Percentiles rank a stretch among this genome's conserved stretches.
Conservation (phyloP, 1,140 invertebrate species). For the Lycorma delicatula region DNA sequence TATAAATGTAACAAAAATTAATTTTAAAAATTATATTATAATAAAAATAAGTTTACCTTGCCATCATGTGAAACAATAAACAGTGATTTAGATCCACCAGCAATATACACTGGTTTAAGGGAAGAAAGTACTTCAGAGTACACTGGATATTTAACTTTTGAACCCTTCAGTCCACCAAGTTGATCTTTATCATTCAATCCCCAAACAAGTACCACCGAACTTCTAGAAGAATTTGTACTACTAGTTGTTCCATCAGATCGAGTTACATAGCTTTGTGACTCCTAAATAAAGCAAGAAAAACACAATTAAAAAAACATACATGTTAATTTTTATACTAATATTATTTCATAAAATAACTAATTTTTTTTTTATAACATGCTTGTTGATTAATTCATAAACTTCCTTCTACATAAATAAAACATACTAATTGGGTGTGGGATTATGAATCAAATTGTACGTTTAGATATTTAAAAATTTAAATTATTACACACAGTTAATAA, state of each 20-base stretch:
- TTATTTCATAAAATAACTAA: too few relatives aligned
- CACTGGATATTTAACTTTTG: slow-evolving; percentile 87
- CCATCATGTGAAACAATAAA: slow-evolving; percentile 88
- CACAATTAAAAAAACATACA: too few relatives aligned
- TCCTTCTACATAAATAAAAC: too few relatives aligned
- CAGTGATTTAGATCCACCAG: slow-evolving; percentile 89
- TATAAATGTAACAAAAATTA: slow-evolving; percentile 5
- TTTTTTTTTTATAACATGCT: too few relatives aligned
- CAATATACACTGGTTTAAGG: slow-evolving; percentile 79
- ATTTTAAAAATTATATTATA: neutral
- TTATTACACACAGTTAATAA: too few relatives aligned
- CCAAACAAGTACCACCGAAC: slow-evolving; percentile 83
- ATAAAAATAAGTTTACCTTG: slow-evolving; percentile 48
- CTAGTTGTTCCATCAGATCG: too few relatives aligned
- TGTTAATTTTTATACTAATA: too few relatives aligned
- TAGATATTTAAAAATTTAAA: too few relatives aligned
- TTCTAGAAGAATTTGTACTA: too few relatives aligned
- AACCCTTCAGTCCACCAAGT: slow-evolving; percentile 87
- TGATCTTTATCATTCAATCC: slow-evolving; percentile 96
- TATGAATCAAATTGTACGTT: too few relatives aligned
- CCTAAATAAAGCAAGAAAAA: neutral
- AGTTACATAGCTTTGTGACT: slow-evolving; percentile 12
- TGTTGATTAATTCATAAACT: too few relatives aligned
- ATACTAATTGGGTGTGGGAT: too few relatives aligned
- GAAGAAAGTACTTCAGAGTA: slow-evolving; percentile 77